Percentiles rank a stretch among this genome's conserved stretches.
phyloP scores from a whole-genome alignment of 2,888 invertebrate genomes.

The Drosophila colorata region DNA sequence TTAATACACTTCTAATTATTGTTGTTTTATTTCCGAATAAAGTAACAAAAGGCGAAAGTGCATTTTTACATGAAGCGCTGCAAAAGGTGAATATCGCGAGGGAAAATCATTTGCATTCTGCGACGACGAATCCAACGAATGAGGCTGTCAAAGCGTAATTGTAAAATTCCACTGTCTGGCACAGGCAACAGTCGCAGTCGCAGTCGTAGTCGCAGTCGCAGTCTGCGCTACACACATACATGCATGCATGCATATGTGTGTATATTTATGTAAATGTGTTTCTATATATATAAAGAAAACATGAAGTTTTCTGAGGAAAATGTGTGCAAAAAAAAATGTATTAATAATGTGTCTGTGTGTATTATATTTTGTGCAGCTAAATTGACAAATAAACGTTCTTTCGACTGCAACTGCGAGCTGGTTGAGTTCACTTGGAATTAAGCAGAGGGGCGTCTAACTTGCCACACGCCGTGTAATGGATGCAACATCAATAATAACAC shows the following conservation, averaged over 20 bases:
- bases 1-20: slow-evolving; percentile 52
- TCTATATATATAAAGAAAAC: slow-evolving; percentile 64
- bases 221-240: slow-evolving; percentile 43
- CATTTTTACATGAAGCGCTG: slow-evolving; percentile 62
- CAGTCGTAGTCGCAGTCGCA: slow-evolving; percentile 57
- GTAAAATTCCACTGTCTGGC: slow-evolving; percentile 81
- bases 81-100: slow-evolving; percentile 73
- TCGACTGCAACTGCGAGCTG: slow-evolving; percentile 29
- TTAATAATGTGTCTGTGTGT: slow-evolving; percentile 57
- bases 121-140: slow-evolving; percentile 73
- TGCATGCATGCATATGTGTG: slow-evolving; percentile 6
- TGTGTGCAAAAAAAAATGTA: slow-evolving; percentile 53
- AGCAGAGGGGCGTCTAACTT: slow-evolving; percentile 34
- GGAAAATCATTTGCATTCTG: slow-evolving; percentile 75
- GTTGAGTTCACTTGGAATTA: slow-evolving; percentile 30
- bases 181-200: slow-evolving; percentile 64
- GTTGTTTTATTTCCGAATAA: slow-evolving; percentile 39
- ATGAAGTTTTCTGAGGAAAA: slow-evolving; percentile 64
- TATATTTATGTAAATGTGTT: slow-evolving; percentile 1
- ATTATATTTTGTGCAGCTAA: slow-evolving; percentile 59
- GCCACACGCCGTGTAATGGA: slow-evolving; percentile 89
- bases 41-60: slow-evolving; percentile 71
- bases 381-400: slow-evolving; percentile 38
- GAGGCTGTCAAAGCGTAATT: slow-evolving; percentile 82
- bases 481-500: slow-evolving; percentile 99